Conservation (phyloP, 2,888 invertebrate genomes). For the Ennomos erosarius region DNA sequence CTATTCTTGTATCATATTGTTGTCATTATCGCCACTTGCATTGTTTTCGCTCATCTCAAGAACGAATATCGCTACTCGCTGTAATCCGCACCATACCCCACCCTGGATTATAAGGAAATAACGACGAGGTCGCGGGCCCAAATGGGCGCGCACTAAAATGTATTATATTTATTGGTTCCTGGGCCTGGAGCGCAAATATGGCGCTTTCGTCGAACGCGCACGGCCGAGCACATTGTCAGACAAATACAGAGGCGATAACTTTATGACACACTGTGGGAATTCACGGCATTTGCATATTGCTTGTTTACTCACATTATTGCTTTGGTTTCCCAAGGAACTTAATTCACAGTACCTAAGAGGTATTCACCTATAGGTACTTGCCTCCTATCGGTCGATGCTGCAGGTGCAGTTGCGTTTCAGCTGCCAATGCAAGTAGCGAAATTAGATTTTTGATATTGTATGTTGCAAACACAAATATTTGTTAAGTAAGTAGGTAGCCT, state of each 20-base stretch:
- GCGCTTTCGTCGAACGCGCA: constrained; percentile 32
- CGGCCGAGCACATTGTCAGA: constrained; percentile 1
- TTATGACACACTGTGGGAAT: constrained; percentile 33
- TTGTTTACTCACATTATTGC: not conserved
- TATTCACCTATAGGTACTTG: too few species aligned
- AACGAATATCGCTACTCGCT: constrained; percentile 12
- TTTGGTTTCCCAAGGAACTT: too few species aligned
- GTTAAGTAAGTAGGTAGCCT: constrained; percentile 4
- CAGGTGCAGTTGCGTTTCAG: too few species aligned
- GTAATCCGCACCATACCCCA: constrained; percentile 8
- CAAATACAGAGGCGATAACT: constrained; percentile 8
- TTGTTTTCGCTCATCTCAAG: too few species aligned
- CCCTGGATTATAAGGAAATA: constrained; percentile 68
- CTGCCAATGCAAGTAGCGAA: too few species aligned
- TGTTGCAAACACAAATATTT: too few species aligned
- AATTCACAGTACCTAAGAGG: too few species aligned
- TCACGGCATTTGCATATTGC: constrained; percentile 13
- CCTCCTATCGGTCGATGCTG: too few species aligned
- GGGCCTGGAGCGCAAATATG: constrained; percentile 49
- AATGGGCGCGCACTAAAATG: constrained; percentile 68
- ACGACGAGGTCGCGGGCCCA: constrained; percentile 61
- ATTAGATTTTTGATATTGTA: too few species aligned
- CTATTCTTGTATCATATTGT: too few species aligned
- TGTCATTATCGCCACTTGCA: too few species aligned
- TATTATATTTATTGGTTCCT: constrained; percentile 73